Evolutionary conservation across 2,797 vertebrate genomes (phyloP), one percentile per base, ranked within the genome.

Genomic region (Caiman crocodilus): DNA sequence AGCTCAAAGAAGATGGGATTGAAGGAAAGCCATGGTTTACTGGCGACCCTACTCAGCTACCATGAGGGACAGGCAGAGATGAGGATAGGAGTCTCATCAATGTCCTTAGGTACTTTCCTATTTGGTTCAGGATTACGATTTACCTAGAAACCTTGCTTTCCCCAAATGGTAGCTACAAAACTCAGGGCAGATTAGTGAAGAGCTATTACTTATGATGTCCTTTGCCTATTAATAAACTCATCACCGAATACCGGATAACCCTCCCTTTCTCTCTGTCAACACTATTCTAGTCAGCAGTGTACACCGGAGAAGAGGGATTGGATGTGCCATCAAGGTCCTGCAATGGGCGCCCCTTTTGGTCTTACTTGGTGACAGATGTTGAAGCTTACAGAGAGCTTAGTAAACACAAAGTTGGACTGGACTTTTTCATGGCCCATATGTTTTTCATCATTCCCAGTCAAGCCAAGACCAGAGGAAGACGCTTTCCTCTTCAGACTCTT

Each of bases 371-470:
- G 97, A 98, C 96, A 98, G 97, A 98, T 97, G 96, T 91, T 97
- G 97, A 97, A 94, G 90, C 97, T 95, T 96, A 95, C 90, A 95
- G 90, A 93, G 96, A 96, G 85, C 90, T 97, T 61, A 10, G 96
- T 97, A 97, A 98, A 97, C 97, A 98, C 90, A 96, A 96, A 90
- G 88, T 95, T 96, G 96, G 94, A 96, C 96, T 96, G 96, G 94
- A 96, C 96, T 95, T 97, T 93, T 97, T 97, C 96, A 97, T 96
- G 96, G 96, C 91, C 96, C 96, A 98, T 97, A 95, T 97, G 97
- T 94, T 98, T 97, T 97, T 96, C 97, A 98, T 98, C 97, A 98
- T 95, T 94, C 88, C 91, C 84, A 64, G 67, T 96, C 97, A 97
- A 90, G 91, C 96, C 94, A 93, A 96, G 94, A 97, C 91, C 92